Conservation (phyloP, 2,888 invertebrate species). For the Onchidella celtica region DNA sequence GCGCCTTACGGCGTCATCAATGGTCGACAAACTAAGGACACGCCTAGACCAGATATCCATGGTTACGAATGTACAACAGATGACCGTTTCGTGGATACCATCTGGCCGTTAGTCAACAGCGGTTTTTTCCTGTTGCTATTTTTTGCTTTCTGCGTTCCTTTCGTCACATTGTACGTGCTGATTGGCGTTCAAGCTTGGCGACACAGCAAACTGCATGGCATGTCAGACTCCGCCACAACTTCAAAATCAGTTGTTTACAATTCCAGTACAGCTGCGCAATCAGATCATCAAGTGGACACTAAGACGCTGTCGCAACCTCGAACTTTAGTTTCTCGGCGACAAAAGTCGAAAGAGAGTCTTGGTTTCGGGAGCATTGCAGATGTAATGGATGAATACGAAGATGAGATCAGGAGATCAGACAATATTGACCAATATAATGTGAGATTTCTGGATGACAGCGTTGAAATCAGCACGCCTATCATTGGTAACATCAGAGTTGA, state of each 20-base stretch:
- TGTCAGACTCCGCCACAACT: background rate
- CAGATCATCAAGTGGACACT: no score
- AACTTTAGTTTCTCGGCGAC: no score
- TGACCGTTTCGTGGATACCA: constrained; percentile 16
- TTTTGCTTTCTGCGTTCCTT: background rate
- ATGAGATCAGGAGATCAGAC: background rate
- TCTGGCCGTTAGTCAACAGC: constrained; percentile 30
- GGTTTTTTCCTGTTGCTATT: constrained; percentile 25
- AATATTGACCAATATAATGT: no score
- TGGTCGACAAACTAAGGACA: constrained; percentile 19
- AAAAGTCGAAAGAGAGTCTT: background rate
- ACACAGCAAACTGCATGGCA: constrained; percentile 3
- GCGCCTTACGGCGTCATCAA: constrained; percentile 20
- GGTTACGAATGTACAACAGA: constrained; percentile 17
- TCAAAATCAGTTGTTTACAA: no score
- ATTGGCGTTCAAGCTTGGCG: constrained; percentile 26
- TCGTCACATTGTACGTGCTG: background rate
- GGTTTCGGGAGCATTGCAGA: background rate
- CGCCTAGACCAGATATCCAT: background rate
- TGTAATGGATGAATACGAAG: background rate
- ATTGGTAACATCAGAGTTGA: no score
- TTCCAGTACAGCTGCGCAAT: no score
- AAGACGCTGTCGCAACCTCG: no score
- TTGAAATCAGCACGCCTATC: no score
- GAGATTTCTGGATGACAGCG: no score